phyloP scores from a whole-genome alignment of 2,888 invertebrate genomes.

The Ennomos fuscantarius region DNA sequence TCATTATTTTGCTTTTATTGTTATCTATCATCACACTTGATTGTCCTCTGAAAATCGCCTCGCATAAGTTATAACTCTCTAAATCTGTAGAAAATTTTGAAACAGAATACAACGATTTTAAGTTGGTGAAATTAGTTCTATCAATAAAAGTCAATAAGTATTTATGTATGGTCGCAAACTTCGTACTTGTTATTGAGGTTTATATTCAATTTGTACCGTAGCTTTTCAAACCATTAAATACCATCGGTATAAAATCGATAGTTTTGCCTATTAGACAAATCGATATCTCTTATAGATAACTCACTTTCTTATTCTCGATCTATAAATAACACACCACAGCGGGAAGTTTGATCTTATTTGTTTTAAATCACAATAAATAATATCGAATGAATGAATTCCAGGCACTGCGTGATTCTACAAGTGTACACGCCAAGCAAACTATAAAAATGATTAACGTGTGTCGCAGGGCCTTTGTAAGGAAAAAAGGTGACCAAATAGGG shows the following conservation, averaged over 20 bases:
- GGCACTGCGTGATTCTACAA: conserved; percentile 60
- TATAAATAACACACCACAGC: conserved; percentile 59
- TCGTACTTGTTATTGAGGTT: no score
- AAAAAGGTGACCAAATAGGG: conserved; percentile 46
- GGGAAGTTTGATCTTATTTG: conserved; percentile 71
- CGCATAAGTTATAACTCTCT: no score
- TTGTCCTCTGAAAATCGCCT: no score
- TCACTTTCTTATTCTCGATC: conserved; percentile 37
- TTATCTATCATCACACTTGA: no score
- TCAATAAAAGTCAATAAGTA: no score
- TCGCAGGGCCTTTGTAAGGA: conserved; percentile 49
- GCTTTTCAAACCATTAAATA: no score
- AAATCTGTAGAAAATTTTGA: no score
- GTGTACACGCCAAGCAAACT: conserved; percentile 58
- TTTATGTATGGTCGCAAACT: no score
- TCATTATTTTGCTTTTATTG: no score
- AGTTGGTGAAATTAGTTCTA: no score
- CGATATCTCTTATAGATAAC: conserved; percentile 56
- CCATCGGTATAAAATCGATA: background rate
- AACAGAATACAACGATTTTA: no score
- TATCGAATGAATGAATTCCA: conserved; percentile 56
- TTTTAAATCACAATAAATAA: conserved; percentile 73
- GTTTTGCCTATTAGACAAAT: conserved; percentile 46
- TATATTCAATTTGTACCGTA: no score
- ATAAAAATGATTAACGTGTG: conserved; percentile 73